Evolutionary conservation across 2,113 vertebrate genomes (phyloP).

Genomic region (Lagenorhynchus albirostris): DNA sequence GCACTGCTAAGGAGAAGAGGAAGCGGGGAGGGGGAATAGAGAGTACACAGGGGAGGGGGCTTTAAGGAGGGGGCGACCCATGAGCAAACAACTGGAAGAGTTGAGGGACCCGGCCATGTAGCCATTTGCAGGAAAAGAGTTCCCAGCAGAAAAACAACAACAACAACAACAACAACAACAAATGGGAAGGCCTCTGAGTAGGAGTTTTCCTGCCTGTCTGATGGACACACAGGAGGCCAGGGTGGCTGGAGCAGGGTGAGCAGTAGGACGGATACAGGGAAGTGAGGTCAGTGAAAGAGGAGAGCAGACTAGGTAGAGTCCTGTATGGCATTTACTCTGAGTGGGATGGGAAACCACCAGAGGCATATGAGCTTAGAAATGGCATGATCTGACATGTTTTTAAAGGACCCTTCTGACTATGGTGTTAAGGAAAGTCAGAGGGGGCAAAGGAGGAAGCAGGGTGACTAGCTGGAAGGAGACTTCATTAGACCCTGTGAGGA

Average conservation of each 20-base stretch:
- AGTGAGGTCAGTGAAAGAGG: not conserved
- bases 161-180: not conserved
- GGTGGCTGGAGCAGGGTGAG: not conserved
- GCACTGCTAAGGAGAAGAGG: not conserved
- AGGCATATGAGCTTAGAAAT: not conserved
- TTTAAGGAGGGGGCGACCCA: not conserved
- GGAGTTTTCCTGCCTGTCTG: not conserved
- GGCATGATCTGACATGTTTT: not conserved
- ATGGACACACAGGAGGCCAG: not conserved
- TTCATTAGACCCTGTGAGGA: not conserved
- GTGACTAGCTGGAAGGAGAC: not conserved
- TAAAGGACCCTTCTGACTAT: not conserved
- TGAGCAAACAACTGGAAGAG: not conserved
- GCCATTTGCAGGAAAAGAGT: not conserved
- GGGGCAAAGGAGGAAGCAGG: not conserved
- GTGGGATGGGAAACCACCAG: not conserved
- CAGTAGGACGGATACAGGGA: not conserved
- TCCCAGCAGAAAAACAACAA: not conserved
- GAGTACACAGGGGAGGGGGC: not conserved
- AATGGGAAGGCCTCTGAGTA: not conserved
- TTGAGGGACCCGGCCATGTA: fast-evolving
- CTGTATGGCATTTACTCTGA: not conserved
- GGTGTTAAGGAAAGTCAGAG: not conserved
- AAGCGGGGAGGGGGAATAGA: not conserved
- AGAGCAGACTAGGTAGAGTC: not conserved